A percentile compares a stretch with the other conserved stretches of the same genome.
These are phyloP conservation scores for Virgularia gustaviana DNA, from an alignment of 92 coral and sea anemone species.

Conservation along the genomic window DNA sequence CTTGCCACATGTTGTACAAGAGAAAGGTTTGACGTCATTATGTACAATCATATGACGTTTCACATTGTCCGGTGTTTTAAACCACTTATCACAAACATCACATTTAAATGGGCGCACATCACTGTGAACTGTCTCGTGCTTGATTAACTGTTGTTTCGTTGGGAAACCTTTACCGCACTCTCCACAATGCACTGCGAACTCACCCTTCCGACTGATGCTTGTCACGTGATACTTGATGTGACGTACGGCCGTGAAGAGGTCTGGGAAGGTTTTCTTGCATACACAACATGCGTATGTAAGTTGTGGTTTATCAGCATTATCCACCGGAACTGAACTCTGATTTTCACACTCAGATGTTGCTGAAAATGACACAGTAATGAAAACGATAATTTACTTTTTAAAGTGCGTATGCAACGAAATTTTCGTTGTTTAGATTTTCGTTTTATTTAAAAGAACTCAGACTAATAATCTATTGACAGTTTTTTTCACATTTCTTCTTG, in stretches of 20 bases:
- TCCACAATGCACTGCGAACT: not conserved
- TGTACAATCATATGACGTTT: conserved; percentile 35
- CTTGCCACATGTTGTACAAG: conserved; percentile 25
- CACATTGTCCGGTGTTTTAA: conserved; percentile 25
- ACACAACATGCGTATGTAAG: conserved; percentile 4
- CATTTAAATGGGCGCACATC: conserved; percentile 22
- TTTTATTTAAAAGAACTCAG: too few species aligned
- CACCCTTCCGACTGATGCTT: not conserved
- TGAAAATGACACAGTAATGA: not conserved
- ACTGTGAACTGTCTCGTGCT: conserved; percentile 9
- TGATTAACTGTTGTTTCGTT: conserved; percentile 21
- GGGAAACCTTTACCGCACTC: conserved; percentile 14
- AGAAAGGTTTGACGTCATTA: conserved; percentile 18
- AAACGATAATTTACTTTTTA: too few species aligned
- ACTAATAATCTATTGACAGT: too few species aligned
- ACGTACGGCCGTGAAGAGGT: conserved; percentile 7
- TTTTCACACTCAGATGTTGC: not conserved
- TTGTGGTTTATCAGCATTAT: not conserved
- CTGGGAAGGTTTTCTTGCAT: conserved; percentile 11
- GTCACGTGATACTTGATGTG: conserved; percentile 27
- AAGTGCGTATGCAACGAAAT: not conserved
- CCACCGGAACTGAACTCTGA: not conserved
- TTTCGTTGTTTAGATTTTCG: too few species aligned
- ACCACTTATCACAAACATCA: conserved; percentile 12
- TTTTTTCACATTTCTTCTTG: too few species aligned